Percentiles rank a stretch among this genome's conserved stretches.
phyloP scores from a whole-genome alignment of 1,140 invertebrate genomes.

The Zaprionus lachaisei region DNA sequence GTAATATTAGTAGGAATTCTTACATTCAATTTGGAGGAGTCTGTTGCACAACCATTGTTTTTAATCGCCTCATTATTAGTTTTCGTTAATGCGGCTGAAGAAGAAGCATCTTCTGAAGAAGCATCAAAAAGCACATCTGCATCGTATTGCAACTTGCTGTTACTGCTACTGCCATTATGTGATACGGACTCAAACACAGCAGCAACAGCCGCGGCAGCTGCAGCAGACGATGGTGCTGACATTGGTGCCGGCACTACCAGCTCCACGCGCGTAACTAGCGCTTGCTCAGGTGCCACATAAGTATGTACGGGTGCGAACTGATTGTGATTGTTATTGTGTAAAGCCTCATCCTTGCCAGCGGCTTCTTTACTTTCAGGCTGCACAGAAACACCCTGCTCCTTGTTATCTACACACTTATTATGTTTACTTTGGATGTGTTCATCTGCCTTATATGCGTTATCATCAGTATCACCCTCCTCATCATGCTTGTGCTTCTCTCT shows the following conservation, averaged over 20 bases:
- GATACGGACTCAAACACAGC: conserved; percentile 4
- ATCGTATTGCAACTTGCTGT: conserved; percentile 32
- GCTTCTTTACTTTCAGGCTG: background rate
- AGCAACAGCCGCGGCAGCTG: background rate
- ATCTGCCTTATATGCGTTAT: background rate
- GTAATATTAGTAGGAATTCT: conserved; percentile 72
- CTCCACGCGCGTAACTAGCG: conserved; percentile 69
- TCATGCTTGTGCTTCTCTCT: background rate
- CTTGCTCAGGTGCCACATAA: conserved; percentile 69
- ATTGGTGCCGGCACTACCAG: conserved; percentile 59
- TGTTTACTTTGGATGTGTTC: background rate
- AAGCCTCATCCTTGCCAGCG: background rate
- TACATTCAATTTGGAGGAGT: conserved; percentile 68
- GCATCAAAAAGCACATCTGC: conserved; percentile 30
- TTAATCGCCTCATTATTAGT: conserved; percentile 40
- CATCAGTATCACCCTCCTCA: background rate
- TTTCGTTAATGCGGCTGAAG: conserved; percentile 22
- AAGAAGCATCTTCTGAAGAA: conserved; percentile 19
- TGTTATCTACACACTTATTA: background rate
- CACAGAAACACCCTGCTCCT: background rate
- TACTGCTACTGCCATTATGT: conserved; percentile 18
- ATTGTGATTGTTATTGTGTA: background rate
- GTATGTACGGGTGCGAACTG: conserved; percentile 3
- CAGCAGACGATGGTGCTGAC: background rate
- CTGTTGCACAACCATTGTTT: conserved; percentile 76